Base-by-base conservation (phyloP, 2,797 vertebrate species). In the Garrulus glandarius region DNA sequence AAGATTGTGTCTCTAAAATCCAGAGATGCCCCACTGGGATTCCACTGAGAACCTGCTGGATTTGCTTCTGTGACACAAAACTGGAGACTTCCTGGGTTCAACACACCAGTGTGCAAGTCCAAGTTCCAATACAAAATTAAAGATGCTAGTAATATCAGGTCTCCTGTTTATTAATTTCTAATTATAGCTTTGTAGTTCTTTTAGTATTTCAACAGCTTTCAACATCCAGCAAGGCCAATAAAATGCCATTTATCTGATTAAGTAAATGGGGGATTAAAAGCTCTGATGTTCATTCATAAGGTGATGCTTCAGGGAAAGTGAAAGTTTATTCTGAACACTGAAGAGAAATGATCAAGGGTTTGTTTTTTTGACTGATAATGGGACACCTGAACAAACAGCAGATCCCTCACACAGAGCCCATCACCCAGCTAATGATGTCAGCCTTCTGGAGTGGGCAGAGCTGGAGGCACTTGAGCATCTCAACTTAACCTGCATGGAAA, bases 401-500 rank as follows among this genome's bases (percentile, higher is more conserved):
- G 71, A 49, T 64, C 24, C 80, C 67, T 90, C 82, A 64, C 41
- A 10, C 1, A 41, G 36, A 70, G 36, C 34, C 32, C 50, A 57
- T 27, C 46, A 84, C 36, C 49, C 77, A 80, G 4, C 18, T 83
- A 52, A 56, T 47, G 83, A 89, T 55, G 75, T 78, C 84, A 95
- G 4, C 19, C n/a, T 60, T 75, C 47, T 81, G 86, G 55, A 94
- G 93, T 77, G 86, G 95, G 89, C 15, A 61, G 88, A 70, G 83
- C 70, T 69, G 61, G 64, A 89, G 47, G 57, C 19, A 41, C 77
- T 56, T 47, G 1, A 91, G 68, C 81, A 93, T 83, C 91, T 95
- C 65, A 87, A 6, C 77, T 94, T 55, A 88, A 57, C 69, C 56
- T 72, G 71, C 41, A 34, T 4, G 95, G 95, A 96, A 97, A 97